These are phyloP conservation scores for Andricus curvator DNA, from an alignment of 2,888 invertebrate genomes.

Conservation along the genomic window DNA sequence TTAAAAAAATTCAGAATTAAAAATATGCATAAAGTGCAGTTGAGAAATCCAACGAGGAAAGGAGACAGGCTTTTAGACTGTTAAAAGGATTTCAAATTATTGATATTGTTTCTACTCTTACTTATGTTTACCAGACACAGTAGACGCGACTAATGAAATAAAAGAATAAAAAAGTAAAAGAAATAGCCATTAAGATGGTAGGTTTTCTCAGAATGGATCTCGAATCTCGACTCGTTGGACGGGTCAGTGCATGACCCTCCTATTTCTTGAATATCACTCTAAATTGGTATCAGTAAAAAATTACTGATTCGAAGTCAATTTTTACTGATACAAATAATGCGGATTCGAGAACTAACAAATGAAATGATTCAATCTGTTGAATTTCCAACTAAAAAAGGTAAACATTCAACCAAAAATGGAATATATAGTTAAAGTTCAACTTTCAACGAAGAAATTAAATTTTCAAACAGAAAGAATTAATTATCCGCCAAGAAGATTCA, in stretches of 20 bases:
- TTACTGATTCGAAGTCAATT: no score
- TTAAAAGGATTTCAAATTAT: not conserved
- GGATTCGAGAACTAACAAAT: no score
- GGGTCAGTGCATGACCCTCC: not conserved
- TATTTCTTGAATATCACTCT: not conserved
- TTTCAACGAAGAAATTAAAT: no score
- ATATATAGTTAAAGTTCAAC: no score
- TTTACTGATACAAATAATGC: no score
- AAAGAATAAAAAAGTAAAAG: not conserved
- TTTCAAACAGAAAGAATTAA: no score
- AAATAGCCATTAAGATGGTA: not conserved
- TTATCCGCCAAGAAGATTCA: no score
- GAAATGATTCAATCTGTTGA: no score
- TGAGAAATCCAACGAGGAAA: slow-evolving; percentile 25
- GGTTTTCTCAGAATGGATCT: not conserved
- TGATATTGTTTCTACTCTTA: not conserved
- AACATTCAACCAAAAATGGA: no score
- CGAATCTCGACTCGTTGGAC: not conserved
- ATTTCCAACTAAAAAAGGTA: no score
- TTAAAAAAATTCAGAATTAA: not conserved
- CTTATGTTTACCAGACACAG: not conserved
- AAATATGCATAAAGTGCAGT: not conserved
- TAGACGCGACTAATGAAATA: not conserved
- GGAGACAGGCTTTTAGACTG: not conserved
- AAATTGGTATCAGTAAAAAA: no score